A percentile compares a stretch with the other conserved stretches of the same genome.
Evolutionary conservation across 2,113 vertebrate species (phyloP).

Genomic region (Talpa occidentalis): DNA sequence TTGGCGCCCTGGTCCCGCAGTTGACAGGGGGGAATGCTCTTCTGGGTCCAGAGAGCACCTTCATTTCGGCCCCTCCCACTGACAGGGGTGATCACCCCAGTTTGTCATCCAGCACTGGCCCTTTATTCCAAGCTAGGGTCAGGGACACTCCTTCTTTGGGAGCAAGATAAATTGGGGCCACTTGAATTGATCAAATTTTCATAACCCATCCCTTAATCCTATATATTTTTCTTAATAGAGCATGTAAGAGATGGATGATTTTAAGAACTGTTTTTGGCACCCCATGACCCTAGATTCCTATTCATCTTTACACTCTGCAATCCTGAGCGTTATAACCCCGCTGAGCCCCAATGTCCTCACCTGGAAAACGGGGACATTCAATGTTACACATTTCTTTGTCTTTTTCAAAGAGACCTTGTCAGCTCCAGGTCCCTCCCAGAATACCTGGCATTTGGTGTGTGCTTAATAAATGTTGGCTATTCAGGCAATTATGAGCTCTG

Average conservation of each 20-base stretch:
- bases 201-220: not conserved
- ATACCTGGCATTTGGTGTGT: not conserved
- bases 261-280: not conserved
- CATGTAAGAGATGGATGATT: not conserved
- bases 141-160: not conserved
- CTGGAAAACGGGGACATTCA: not conserved
- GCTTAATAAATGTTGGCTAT: constrained; percentile 42
- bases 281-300: not conserved
- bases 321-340: not conserved
- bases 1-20: not conserved
- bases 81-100: not conserved
- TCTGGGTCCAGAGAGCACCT: not conserved
- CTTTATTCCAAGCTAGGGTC: not conserved
- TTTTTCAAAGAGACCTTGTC: too few species aligned
- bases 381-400: too few species aligned
- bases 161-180: not conserved
- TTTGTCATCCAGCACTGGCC: not conserved
- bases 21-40: not conserved
- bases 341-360: not conserved
- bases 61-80: not conserved
- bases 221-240: not conserved
- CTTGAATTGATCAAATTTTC: not conserved
- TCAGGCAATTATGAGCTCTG: not conserved
- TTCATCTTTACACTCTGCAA: not conserved
- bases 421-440: not conserved